Base-by-base conservation (phyloP, 2,113 vertebrate species). In the Litocranius walleri region DNA sequence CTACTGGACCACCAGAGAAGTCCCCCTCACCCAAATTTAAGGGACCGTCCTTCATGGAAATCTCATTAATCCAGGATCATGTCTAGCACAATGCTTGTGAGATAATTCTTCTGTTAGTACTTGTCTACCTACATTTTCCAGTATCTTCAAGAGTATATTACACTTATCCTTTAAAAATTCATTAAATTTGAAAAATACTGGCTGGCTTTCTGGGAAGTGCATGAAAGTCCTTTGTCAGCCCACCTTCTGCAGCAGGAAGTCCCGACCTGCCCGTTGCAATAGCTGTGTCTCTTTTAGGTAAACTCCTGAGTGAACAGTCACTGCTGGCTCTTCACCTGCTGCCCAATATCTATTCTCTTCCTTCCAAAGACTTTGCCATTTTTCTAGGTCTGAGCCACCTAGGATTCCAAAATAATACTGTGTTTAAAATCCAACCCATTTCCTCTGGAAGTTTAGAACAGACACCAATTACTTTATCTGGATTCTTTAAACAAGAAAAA, bases 401-500 rank as follows among this genome's bases (percentile, higher is more conserved):
- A 94, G 27, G 48, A 81, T 83, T 83, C 59, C 59, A 29, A 93
- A 96, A 80, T 84, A 95, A 93, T 56, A 71, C 88, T 45, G 7
- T 85, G 50, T 62, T 57, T 90, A 77, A 87, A 87, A 92, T 43
- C 12, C 86, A 93, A 80, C 29, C 50, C 19, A 88, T 96, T 95
- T 88, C 33, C 74, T 81, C 90, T 92, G 45, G 85, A 96, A 94
- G 78, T 90, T 96, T 78, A 96, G 15, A 91, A 88, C 82, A 96
- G 91, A 94, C 15, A 88, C 64, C 43, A 71, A 71, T 59, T 89
- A 92, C 33, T 96, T 96, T 61, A 43, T 50, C 78, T 50, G 62
- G n/a, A 97, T 74, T 83, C 82, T 96, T 97, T 93, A 80, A 97
- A 87, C n/a, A 78, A 95, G 52, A 56, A 25, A 86, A 85, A 92